Evolutionary conservation across 64 coral and sea anemone species (phyloP), one percentile per base, ranked within the genome.

Genomic region (Hydrozoanthus tunicans): DNA sequence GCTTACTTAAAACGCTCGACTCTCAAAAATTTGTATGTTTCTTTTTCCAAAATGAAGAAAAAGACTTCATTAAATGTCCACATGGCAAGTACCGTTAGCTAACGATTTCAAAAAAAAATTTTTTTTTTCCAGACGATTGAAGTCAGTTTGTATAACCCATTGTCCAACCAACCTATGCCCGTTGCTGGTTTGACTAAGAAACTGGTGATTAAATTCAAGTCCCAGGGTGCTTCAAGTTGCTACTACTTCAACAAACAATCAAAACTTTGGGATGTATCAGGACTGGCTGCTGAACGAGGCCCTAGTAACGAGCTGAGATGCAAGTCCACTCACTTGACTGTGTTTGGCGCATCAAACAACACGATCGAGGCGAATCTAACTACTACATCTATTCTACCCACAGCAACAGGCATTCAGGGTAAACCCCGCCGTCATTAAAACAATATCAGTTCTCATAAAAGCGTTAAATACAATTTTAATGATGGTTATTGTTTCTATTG

Each of bases 301-400:
- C 6, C 56, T 60, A 56, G 13, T 67, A 58, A 54, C 60, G 56
- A 43, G 13, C 10, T 88, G 23, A 5, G 7, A 13, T 88, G 84
- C 53, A 59, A 88, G 17, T 73, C 84, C 10, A 73, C 84, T 4
- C 84, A 88, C 84, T 73, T 88, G 55, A 88, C 84, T 88, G 84
- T 88, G n/a, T 88, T 88, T 88, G 84, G 84, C 4, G 84, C 55
- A 9, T 88, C 84, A 3, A 88, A 60, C 57, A 88, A 59, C 5
- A 73, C 84, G 11, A 10, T 75, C 4, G 10, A 61, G 73, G 0
- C 13, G 25, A 80, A 8, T 59, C 32, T 56, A 11, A 73, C 83
- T 5, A 58, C 64, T 5, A 85, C 83, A 6, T 3, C 65, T 24
- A 53, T 59, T 12, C 58, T 24, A 15, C 53, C 55, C 25, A 12